A percentile compares a stretch with the other conserved stretches of the same genome.
phyloP scores from a whole-genome alignment of 2,113 vertebrate species.

The Chaetodon trifascialis region DNA sequence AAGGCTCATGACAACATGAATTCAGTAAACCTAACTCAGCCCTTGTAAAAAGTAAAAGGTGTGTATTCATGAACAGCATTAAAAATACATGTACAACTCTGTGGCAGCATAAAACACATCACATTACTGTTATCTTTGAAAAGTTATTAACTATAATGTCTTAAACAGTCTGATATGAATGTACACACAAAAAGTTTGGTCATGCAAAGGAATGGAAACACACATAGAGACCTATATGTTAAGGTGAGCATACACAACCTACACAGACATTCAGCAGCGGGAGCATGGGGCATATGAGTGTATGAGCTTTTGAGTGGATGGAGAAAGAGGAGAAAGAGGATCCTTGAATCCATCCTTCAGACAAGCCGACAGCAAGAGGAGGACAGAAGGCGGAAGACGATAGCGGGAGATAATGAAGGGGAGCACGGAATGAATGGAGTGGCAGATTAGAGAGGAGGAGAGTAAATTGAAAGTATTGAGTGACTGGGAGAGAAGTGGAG shows the following conservation, averaged over 20 bases:
- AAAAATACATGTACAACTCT: not conserved
- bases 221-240: not conserved
- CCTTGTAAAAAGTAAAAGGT: not conserved
- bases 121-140: not conserved
- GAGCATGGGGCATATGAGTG: constrained; percentile 21
- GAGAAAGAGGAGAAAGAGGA: constrained; percentile 51
- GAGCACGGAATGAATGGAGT: constrained; percentile 69
- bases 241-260: not conserved
- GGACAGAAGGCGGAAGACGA: constrained; percentile 69
- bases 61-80: not conserved
- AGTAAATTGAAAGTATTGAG: constrained; percentile 81
- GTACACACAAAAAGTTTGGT: not conserved
- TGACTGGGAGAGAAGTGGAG: constrained; percentile 61
- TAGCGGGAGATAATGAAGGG: constrained; percentile 71
- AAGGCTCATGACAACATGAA: not conserved
- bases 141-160: not conserved
- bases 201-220: not conserved
- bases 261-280: constrained; percentile 28
- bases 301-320: constrained; percentile 45
- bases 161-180: not conserved
- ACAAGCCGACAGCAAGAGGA: constrained; percentile 65
- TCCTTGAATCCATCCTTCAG: constrained; percentile 68
- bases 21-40: not conserved
- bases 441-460: constrained; percentile 78
- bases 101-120: not conserved